phyloP scores from a whole-genome alignment of 2,113 vertebrate species.

The Notechis scutatus region DNA sequence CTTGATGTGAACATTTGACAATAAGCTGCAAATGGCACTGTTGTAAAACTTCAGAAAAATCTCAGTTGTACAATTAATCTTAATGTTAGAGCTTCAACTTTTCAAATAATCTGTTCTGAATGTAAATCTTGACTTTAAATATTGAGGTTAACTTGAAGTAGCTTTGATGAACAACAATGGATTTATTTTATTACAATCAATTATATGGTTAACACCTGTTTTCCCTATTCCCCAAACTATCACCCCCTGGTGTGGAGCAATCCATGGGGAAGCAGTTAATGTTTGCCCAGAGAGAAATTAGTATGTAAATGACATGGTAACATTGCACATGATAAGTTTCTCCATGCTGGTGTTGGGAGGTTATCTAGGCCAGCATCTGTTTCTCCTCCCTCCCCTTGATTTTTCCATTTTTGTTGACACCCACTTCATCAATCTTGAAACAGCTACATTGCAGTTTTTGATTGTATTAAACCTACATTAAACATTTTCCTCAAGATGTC shows the following conservation, averaged over 20 bases:
- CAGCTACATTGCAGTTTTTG: background rate
- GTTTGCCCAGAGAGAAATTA: background rate
- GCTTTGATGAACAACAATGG: background rate
- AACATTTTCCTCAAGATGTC: background rate
- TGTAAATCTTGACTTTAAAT: background rate
- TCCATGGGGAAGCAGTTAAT: background rate
- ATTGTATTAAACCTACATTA: background rate
- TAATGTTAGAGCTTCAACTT: background rate
- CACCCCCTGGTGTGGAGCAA: background rate
- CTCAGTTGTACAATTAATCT: background rate
- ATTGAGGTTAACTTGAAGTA: background rate
- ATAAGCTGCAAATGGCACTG: background rate
- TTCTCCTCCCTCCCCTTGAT: background rate
- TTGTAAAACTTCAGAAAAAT: background rate
- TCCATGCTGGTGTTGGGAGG: background rate
- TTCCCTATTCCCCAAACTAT: background rate
- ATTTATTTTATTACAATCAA: background rate
- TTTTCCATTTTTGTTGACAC: background rate
- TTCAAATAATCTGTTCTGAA: background rate
- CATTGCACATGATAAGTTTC: background rate
- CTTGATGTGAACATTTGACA: background rate
- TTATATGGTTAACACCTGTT: background rate
- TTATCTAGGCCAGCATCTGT: background rate
- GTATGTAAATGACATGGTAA: background rate
- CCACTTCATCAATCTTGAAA: background rate